Evolutionary conservation across 2,888 invertebrate genomes (phyloP), one percentile per base, ranked within the genome.

Genomic region (Phasia obesa): DNA sequence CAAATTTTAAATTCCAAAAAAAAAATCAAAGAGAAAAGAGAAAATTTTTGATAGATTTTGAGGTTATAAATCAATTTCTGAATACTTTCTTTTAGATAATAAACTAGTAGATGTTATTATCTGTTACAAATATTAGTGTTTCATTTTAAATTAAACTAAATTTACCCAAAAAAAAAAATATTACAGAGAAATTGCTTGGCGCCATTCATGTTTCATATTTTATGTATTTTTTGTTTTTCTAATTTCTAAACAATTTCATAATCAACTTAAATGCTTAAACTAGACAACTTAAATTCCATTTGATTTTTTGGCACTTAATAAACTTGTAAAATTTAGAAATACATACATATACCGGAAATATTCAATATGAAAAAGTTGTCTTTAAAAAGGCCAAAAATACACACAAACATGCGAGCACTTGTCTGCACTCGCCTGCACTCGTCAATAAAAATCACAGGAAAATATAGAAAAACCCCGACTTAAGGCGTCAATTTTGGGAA

Each of bases 301-400:
- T 15, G 21, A 62, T 19, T 31, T 64, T 83, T 88, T 88, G 87
- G 87, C 88, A 88, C 88, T 87, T 86, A 87, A 88, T 89, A 88
- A 88, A 88, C 74, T 88, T n/a, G 57, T 84, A 62, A 49, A 78
- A 59, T 83, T 87, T 86, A 85, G 84, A 84, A 84, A 78, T 42
- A 85, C 84, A 84, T 80, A 67, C 73, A 81, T n/a, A 67, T 75
- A 80, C 81, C 84, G 87, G 86, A 88, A 86, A 84, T 86, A 85
- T 86, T 84, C 76, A 49, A 42, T 55, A n/a, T n/a, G n/a, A n/a
- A n/a, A n/a, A n/a, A n/a, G n/a, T n/a, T n/a, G n/a, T n/a, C n/a
- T n/a, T n/a, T n/a, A 25, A 38, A 67, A 51, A 73, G 1, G 11
- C 11, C 35, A 9, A 9, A 4, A 6, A 35, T 11, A 2, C 35